A percentile compares a stretch with the other conserved stretches of the same genome.
Evolutionary conservation across 2,113 vertebrate genomes (phyloP).

Genomic region (Lepus europaeus): DNA sequence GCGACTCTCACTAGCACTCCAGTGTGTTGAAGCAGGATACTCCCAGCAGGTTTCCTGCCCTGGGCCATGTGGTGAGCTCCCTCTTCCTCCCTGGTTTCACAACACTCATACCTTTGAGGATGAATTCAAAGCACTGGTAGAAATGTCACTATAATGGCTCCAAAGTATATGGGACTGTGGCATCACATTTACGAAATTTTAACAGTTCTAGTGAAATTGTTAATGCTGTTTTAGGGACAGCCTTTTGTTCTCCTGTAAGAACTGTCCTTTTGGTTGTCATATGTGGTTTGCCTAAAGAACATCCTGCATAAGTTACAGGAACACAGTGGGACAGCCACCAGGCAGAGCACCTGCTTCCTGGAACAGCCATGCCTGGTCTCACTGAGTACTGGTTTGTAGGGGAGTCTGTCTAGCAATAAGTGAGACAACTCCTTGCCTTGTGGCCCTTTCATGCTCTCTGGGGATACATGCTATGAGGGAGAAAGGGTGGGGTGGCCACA

Average conservation of each 20-base stretch:
- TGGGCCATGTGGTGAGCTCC: background rate
- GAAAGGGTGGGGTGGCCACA: background rate
- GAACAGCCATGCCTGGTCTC: background rate
- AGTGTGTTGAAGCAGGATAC: background rate
- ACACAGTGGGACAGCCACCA: accelerated
- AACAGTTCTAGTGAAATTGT: background rate
- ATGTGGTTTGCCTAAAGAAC: background rate
- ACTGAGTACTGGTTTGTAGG: accelerated
- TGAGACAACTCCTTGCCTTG: too few relatives aligned
- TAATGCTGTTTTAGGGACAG: background rate
- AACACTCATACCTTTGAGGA: background rate
- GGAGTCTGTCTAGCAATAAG: accelerated
- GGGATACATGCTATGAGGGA: accelerated
- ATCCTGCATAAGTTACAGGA: background rate
- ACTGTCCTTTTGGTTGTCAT: background rate
- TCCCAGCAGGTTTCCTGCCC: background rate
- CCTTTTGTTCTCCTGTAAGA: background rate
- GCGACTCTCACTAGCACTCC: background rate
- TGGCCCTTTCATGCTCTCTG: background rate
- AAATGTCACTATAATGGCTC: background rate
- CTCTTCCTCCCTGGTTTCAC: too few relatives aligned
- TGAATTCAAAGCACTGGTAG: background rate
- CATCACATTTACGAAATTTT: background rate
- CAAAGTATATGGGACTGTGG: background rate
- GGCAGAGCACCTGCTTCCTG: background rate